These are phyloP conservation scores for Podilymbus podiceps DNA, from an alignment of 2,113 vertebrate genomes.

Conservation along the genomic window DNA sequence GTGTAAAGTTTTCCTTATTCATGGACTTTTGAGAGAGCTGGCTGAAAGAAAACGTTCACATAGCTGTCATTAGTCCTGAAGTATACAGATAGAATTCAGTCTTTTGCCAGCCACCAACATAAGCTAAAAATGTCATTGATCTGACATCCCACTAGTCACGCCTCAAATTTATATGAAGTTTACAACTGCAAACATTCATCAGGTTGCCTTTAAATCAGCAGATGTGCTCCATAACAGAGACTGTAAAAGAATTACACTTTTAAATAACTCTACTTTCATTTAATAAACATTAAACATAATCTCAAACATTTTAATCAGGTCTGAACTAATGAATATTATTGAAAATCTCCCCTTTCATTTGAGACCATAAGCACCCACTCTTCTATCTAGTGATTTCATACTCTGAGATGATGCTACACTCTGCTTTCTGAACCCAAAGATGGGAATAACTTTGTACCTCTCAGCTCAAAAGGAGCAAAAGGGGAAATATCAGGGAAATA, in stretches of 20 bases:
- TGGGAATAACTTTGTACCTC: not conserved
- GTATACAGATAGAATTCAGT: not conserved
- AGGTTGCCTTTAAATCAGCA: not conserved
- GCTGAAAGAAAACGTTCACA: not conserved
- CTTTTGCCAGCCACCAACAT: not conserved
- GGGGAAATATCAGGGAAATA: not conserved
- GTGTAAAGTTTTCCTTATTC: not conserved
- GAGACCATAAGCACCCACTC: not conserved
- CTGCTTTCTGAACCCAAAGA: not conserved
- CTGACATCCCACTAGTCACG: not conserved
- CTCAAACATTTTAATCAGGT: not conserved
- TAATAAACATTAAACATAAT: not conserved
- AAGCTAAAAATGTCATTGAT: not conserved
- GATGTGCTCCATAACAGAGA: not conserved
- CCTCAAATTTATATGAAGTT: not conserved
- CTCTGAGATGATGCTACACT: not conserved
- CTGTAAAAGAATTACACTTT: not conserved
- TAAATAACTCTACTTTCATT: not conserved
- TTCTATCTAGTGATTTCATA: not conserved
- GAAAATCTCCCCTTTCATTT: not conserved
- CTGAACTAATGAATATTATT: not conserved
- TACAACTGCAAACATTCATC: not conserved
- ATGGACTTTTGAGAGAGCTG: not conserved
- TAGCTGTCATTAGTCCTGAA: not conserved
- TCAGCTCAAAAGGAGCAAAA: not conserved